Base-by-base conservation (phyloP, 2,888 invertebrate genomes). In the Drepanosiphum platanoidis region DNA sequence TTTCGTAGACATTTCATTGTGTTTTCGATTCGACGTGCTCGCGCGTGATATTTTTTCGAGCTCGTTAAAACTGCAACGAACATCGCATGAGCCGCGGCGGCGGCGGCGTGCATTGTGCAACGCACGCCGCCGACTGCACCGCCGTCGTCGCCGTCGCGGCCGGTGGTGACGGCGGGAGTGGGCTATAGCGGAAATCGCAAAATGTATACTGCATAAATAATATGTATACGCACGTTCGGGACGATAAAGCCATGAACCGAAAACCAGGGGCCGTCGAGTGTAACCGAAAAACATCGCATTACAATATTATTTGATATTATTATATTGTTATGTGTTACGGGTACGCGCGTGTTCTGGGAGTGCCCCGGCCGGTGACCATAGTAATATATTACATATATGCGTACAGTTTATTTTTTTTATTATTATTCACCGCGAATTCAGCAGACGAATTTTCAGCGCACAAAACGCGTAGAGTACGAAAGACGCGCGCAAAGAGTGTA, bases 161-260 rank as follows among this genome's bases (percentile, higher is more conserved):
- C n/a, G n/a, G n/a, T n/a, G n/a, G n/a, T n/a, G 52, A 34, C 13
- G n/a, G 34, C n/a, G 58, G n/a, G 78, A 15, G 75, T 75, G 68
- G 46, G 68, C 68, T 46, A 68, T 68, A 68, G 52, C 52, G 80
- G 80, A 80, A 80, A 80, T 27, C 70, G 80, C 70, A n/a, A 52
- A 42, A 3, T 1, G 4, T 22, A 0, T 1, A 18, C 3, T 7
- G 8, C 52, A 8, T 18, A 22, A 0, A 52, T 0, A 15, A 8
- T 22, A 3, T 0, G 18, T 18, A 22, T 3, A 64, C 30, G n/a
- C 68, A 9, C 66, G 34, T 58, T 30, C 70, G 27, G 36, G 42
- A 27, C 52, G 58, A 52, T 52, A 36, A 52, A 80, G 27, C 15
- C 70, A 1, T 27, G 70, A 27, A 52, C 70, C 81, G 81, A 81